Evolutionary conservation across 2,888 invertebrate genomes (phyloP).

Genomic region (Neoascia interrupta): DNA sequence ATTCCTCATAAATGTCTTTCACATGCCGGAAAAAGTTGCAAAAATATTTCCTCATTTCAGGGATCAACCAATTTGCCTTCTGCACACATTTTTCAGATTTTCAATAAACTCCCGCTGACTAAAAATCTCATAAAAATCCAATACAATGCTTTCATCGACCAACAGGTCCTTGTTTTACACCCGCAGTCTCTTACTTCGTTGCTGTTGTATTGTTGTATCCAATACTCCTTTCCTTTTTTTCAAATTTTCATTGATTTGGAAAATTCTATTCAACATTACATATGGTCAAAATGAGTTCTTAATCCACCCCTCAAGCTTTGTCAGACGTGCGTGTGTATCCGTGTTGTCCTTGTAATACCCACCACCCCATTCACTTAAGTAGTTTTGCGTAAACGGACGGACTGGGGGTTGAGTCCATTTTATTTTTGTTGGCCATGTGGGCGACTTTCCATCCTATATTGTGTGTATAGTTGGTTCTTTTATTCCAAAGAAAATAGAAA

Average conservation of each 20-base stretch:
- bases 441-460: not conserved
- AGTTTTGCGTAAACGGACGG: not conserved
- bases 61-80: constrained; percentile 25
- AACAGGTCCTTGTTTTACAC: constrained; percentile 58
- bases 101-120: constrained; percentile 48
- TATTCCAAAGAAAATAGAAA: too few relatives aligned
- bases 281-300: constrained; percentile 44
- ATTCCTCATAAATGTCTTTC: not conserved
- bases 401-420: not conserved
- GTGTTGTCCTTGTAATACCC: constrained; percentile 9
- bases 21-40: not conserved
- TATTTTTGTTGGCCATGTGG: not conserved
- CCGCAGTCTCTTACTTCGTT: not conserved
- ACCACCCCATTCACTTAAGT: not conserved
- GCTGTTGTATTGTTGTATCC: not conserved
- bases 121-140: constrained; percentile 66
- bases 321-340: constrained; percentile 13
- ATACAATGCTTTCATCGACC: constrained; percentile 52
- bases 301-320: constrained; percentile 19
- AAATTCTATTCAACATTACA: constrained; percentile 52
- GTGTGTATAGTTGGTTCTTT: too few relatives aligned
- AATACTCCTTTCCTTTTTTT: not conserved
- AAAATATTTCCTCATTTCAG: constrained; percentile 7
- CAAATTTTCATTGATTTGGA: constrained; percentile 45
- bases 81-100: constrained; percentile 19